These are phyloP conservation scores for Actias luna DNA, from an alignment of 2,888 invertebrate genomes.

Conservation along the genomic window DNA sequence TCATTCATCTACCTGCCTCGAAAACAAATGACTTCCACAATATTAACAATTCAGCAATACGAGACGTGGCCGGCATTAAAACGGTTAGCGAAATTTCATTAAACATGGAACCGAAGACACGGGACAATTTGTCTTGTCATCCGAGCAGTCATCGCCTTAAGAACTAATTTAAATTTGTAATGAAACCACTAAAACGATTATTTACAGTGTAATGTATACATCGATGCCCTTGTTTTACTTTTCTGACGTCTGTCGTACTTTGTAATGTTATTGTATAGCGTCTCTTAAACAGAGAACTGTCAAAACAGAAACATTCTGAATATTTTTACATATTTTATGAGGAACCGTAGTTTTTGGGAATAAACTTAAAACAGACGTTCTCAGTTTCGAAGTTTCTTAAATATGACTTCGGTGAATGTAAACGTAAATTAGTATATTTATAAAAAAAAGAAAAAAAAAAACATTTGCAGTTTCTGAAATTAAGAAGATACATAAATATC, in stretches of 20 bases:
- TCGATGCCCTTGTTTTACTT: neutral
- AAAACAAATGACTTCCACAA: slow-evolving; percentile 34
- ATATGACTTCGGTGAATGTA: no score
- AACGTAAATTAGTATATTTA: no score
- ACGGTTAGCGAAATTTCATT: slow-evolving; percentile 61
- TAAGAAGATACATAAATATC: no score
- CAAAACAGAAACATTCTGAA: no score
- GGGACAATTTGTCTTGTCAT: slow-evolving; percentile 71
- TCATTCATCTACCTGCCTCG: slow-evolving; percentile 20
- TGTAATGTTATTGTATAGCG: neutral
- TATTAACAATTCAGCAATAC: slow-evolving; percentile 42
- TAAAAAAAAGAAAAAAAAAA: no score
- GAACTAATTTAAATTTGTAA: slow-evolving; percentile 70
- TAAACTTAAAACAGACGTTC: no score
- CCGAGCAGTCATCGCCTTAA: slow-evolving; percentile 53
- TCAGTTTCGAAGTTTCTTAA: no score
- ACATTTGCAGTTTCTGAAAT: no score
- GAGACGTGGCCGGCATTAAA: slow-evolving; percentile 61
- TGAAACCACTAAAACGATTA: slow-evolving; percentile 48
- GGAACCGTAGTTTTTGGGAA: no score
- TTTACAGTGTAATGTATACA: slow-evolving; percentile 33
- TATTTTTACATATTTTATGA: no score
- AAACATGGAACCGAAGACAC: slow-evolving; percentile 48
- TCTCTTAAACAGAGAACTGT: neutral
- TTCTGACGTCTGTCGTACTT: neutral